These are phyloP conservation scores for Cyrtorhinus lividipennis DNA, from an alignment of 1,140 invertebrate species.

Conservation along the genomic window DNA sequence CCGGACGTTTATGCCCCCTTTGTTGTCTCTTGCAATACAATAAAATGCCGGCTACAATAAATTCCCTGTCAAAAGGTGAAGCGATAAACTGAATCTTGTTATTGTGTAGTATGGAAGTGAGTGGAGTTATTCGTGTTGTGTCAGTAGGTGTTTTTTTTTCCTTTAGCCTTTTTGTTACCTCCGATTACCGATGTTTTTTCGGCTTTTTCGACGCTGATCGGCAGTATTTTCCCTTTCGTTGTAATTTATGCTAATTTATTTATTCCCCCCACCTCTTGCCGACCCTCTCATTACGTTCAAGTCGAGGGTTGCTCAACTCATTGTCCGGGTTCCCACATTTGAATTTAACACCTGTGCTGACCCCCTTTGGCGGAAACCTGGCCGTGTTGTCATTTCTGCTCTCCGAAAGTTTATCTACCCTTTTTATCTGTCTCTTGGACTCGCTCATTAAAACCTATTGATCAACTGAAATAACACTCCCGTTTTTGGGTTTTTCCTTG, in stretches of 20 bases:
- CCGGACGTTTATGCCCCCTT: neutral
- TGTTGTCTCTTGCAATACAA: conserved; percentile 9
- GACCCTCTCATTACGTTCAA: neutral
- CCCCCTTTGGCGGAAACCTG: too few species aligned
- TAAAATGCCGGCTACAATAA: conserved; percentile 5
- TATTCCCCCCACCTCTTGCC: neutral
- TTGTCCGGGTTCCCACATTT: neutral
- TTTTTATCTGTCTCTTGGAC: too few species aligned
- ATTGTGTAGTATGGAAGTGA: conserved; percentile 1
- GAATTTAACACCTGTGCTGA: neutral
- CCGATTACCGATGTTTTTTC: neutral
- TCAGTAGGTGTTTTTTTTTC: neutral
- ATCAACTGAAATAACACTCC: too few species aligned
- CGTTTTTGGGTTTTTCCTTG: too few species aligned
- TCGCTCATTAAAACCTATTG: too few species aligned
- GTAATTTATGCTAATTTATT: conserved; percentile 3
- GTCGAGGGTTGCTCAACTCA: neutral
- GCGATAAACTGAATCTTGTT: conserved; percentile 5
- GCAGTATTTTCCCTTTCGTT: neutral
- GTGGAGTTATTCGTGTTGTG: neutral
- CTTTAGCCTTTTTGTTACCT: neutral
- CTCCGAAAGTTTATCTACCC: too few species aligned
- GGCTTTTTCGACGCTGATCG: neutral
- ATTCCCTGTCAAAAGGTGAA: conserved; percentile 6
- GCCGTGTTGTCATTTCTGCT: too few species aligned